Percentiles rank a stretch among this genome's conserved stretches.
Evolutionary conservation across 2,113 vertebrate genomes (phyloP).

Genomic region (Atractosteus spatula): DNA sequence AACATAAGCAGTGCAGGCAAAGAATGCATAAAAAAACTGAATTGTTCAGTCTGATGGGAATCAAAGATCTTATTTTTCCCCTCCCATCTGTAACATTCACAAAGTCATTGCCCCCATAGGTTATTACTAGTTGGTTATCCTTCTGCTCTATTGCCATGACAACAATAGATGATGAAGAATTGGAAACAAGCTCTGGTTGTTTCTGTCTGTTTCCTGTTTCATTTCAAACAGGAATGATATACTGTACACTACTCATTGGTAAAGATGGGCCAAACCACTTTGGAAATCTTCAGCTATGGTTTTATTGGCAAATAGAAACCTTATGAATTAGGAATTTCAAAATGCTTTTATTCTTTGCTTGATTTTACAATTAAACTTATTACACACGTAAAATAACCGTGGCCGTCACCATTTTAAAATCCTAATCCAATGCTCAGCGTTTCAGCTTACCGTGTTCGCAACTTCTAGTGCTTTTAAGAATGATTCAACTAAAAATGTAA

Average conservation of each 20-base stretch:
- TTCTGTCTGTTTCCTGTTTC: too few species aligned
- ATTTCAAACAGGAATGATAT: too few species aligned
- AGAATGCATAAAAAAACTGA: not conserved
- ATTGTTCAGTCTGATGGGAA: not conserved
- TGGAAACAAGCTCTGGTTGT: not conserved
- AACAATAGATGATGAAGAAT: conserved; percentile 3
- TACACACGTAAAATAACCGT: conserved; percentile 38
- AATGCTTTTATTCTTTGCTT: conserved; percentile 35
- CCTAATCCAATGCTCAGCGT: conserved; percentile 22
- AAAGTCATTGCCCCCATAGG: not conserved
- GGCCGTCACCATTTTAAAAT: conserved; percentile 32
- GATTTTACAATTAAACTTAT: conserved; percentile 50
- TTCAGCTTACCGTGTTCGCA: conserved; percentile 41
- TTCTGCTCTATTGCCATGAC: not conserved
- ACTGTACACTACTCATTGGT: too few species aligned
- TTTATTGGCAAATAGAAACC: too few species aligned
- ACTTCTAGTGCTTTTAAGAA: conserved; percentile 58
- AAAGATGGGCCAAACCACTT: too few species aligned
- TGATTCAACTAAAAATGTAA: conserved; percentile 51
- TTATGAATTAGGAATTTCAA: too few species aligned
- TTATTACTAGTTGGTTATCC: not conserved
- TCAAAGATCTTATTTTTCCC: conserved; percentile 12
- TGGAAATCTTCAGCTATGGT: too few species aligned
- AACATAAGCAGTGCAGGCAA: not conserved
- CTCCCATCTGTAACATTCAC: not conserved